Percentiles rank a stretch among this genome's conserved stretches.
Conservation (phyloP, 2,113 vertebrate species). For the Geococcyx californianus region DNA sequence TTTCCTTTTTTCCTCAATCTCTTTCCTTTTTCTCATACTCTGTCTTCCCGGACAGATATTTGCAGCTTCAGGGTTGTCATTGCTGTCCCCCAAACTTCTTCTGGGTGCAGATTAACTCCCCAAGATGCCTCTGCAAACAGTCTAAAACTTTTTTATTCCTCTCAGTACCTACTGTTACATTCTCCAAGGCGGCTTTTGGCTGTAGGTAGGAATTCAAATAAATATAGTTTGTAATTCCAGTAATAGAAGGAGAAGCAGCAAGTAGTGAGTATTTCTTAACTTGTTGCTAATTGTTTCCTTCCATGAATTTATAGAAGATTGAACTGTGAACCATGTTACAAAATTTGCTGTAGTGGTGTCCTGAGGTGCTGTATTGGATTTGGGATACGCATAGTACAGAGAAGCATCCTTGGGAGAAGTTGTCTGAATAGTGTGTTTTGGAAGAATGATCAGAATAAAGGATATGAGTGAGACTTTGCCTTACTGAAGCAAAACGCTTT, state of each 20-base stretch:
- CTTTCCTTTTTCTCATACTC: background rate
- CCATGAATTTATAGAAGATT: background rate
- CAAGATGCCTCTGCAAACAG: background rate
- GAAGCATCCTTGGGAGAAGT: background rate
- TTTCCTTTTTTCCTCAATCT: background rate
- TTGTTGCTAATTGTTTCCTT: background rate
- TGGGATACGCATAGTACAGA: background rate
- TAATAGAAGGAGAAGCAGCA: background rate
- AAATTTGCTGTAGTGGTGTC: background rate
- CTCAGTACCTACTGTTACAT: background rate
- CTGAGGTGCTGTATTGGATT: background rate
- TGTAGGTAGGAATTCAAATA: background rate
- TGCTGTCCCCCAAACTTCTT: background rate
- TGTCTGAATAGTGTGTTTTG: background rate
- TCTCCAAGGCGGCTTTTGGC: background rate
- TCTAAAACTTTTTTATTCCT: background rate
- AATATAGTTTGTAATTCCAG: background rate
- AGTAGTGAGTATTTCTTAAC: background rate
- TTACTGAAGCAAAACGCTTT: background rate
- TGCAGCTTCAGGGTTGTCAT: background rate
- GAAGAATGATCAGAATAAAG: background rate
- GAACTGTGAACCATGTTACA: background rate
- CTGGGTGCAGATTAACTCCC: background rate
- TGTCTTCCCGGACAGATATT: background rate
- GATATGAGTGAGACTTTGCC: background rate